These are phyloP conservation scores for Pollachius pollachius DNA, from an alignment of 2,113 vertebrate genomes.

Conservation along the genomic window DNA sequence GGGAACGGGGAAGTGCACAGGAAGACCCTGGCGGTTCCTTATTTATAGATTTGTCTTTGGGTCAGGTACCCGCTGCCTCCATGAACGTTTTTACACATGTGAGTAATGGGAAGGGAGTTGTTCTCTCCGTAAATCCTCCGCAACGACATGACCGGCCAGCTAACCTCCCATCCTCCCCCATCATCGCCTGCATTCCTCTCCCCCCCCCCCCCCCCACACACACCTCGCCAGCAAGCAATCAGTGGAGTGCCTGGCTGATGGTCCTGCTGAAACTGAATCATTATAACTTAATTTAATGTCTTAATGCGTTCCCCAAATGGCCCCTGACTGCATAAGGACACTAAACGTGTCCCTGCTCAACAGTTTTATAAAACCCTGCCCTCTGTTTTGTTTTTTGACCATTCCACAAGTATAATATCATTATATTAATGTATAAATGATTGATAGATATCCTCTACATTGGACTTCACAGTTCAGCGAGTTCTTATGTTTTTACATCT, in stretches of 20 bases:
- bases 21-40: constrained; percentile 16
- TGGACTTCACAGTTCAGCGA: too few relatives aligned
- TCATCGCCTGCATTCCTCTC: not conserved
- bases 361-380: too few relatives aligned
- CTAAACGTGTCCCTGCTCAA: not conserved
- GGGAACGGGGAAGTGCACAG: constrained; percentile 16
- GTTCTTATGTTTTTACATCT: too few relatives aligned
- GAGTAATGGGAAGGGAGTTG: constrained; percentile 23
- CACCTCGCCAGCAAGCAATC: not conserved
- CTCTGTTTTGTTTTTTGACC: too few relatives aligned
- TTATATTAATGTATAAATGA: too few relatives aligned
- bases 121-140: constrained; percentile 13
- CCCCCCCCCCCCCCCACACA: constrained; percentile 13
- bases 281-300: not conserved
- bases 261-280: constrained; percentile 5
- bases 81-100: constrained; percentile 56
- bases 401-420: too few relatives aligned
- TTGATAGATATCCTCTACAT: too few relatives aligned
- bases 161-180: constrained; percentile 1
- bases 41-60: constrained; percentile 18
- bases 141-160: not conserved
- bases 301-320: not conserved
- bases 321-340: not conserved
- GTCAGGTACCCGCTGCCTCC: constrained; percentile 25
- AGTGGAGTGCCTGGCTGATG: too few relatives aligned